These are phyloP conservation scores for Empis livida DNA, from an alignment of 2,888 invertebrate genomes.

Conservation along the genomic window DNA sequence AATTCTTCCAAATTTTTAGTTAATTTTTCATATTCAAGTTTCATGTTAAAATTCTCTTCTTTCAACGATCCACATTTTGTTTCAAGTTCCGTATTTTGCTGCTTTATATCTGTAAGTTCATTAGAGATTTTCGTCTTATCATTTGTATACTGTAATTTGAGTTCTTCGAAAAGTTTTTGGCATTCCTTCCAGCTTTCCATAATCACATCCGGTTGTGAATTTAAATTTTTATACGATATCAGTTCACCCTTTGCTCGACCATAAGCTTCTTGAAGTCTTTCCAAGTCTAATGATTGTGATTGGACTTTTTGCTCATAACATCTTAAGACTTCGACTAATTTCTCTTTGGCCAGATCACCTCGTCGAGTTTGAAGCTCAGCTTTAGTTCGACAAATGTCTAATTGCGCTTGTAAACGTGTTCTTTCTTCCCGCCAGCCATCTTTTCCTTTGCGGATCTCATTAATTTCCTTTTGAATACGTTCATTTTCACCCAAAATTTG, in stretches of 20 bases:
- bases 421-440: conserved; percentile 35
- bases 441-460: conserved; percentile 36
- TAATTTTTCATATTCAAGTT: conserved; percentile 18
- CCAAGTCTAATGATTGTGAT: conserved; percentile 30
- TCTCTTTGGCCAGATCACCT: conserved; percentile 55
- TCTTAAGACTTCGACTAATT: conserved; percentile 58
- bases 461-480: conserved; percentile 41
- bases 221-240: conserved; percentile 21
- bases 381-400: conserved; percentile 31
- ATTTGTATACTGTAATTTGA: conserved; percentile 56
- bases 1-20: conserved; percentile 15
- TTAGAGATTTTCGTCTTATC: conserved; percentile 48
- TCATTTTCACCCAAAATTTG: conserved; percentile 59
- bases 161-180: conserved; percentile 59
- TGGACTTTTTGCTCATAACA: conserved; percentile 60
- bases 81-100: conserved; percentile 10
- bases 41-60: conserved; percentile 16
- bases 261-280: conserved; percentile 32
- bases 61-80: conserved; percentile 11
- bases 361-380: conserved; percentile 42
- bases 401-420: conserved; percentile 30
- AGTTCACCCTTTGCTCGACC: conserved; percentile 30
- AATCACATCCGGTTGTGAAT: conserved; percentile 28
- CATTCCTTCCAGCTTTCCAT: conserved; percentile 59
- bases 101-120: conserved; percentile 15